Evolutionary conservation across 2,797 vertebrate genomes (phyloP), one percentile per base, ranked within the genome.

Genomic region (Vireo griseus): DNA sequence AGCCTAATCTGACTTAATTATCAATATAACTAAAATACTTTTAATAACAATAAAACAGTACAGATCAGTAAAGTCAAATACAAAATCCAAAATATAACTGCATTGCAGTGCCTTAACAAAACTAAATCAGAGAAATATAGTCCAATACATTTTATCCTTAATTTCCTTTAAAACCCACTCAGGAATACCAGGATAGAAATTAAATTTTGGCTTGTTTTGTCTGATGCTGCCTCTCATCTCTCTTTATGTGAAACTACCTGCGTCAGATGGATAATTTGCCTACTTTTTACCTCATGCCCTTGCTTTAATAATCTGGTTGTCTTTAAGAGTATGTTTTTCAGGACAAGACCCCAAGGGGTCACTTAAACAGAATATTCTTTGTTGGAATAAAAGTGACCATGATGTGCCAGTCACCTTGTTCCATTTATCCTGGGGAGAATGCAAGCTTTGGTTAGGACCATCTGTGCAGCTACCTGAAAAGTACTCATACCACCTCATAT

Each of bases 281-380:
- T 39, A 45, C 47, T 76, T 62, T 62, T 62, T 42, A 62, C 29
- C 73, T 90, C 83, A 62, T 52, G 48, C 28, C 74, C 67, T 90
- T 71, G 67, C 47, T 90, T 92, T 94, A 86, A 88, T 86, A 76
- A 84, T 88, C 79, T 78, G 37, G 75, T 75, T 92, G 81, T 71
- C 69, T 81, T 96, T 92, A 92, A 86, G 51, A 51, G 33, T 15
- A 86, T 40, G 37, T 90, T 94, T 92, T 88, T 69, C 71, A 81
- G 51, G 88, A 86, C 1, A 0, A 86, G 59, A 84, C 71, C 51
- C 73, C 28, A 62, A 84, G 59, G 73, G 69, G 33, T 20, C 86
- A 84, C 67, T 85, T 78, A 48, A 54, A 77, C 78, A 83, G 51
- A 88, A 81, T 42, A 71, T 10, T 80, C 66, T 81, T 86, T 78